A percentile compares a stretch with the other conserved stretches of the same genome.
phyloP scores from a whole-genome alignment of 1,140 invertebrate genomes.

The Atta colombica region DNA sequence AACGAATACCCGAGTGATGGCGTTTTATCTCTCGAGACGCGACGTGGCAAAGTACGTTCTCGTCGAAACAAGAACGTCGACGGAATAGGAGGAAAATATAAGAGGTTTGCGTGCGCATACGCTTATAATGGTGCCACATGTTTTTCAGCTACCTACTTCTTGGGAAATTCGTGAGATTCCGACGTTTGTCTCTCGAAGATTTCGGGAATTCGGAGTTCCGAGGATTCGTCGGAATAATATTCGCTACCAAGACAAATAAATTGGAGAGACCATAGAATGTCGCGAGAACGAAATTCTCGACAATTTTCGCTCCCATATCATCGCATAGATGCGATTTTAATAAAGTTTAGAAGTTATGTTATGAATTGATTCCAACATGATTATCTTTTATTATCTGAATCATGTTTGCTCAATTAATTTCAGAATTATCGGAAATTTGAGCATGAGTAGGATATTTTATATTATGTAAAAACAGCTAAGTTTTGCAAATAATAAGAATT shows the following conservation, averaged over 20 bases:
- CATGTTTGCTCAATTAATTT: neutral
- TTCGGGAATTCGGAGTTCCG: constrained; percentile 35
- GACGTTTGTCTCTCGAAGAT: constrained; percentile 37
- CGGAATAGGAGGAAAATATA: constrained; percentile 2
- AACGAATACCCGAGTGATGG: neutral
- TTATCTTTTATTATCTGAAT: neutral
- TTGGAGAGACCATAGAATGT: constrained; percentile 15
- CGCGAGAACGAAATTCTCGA: constrained; percentile 1
- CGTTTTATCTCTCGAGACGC: neutral
- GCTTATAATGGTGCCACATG: constrained; percentile 36
- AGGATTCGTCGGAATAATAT: constrained; percentile 27
- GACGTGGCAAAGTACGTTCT: neutral
- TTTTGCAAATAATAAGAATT: constrained; percentile 11
- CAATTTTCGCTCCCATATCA: constrained; percentile 7
- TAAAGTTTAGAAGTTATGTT: neutral
- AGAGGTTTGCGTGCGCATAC: constrained; percentile 8
- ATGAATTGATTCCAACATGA: neutral
- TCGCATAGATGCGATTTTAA: constrained; percentile 7
- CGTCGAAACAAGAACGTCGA: constrained; percentile 28
- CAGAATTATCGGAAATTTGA: neutral
- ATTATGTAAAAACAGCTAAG: neutral
- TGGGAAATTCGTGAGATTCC: constrained; percentile 55
- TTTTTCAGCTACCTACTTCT: constrained; percentile 36
- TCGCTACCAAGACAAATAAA: constrained; percentile 41
- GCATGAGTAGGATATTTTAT: neutral